A percentile compares a stretch with the other conserved stretches of the same genome.
phyloP scores from a whole-genome alignment of 2,888 invertebrate species.

The Neoscelio sp. region DNA sequence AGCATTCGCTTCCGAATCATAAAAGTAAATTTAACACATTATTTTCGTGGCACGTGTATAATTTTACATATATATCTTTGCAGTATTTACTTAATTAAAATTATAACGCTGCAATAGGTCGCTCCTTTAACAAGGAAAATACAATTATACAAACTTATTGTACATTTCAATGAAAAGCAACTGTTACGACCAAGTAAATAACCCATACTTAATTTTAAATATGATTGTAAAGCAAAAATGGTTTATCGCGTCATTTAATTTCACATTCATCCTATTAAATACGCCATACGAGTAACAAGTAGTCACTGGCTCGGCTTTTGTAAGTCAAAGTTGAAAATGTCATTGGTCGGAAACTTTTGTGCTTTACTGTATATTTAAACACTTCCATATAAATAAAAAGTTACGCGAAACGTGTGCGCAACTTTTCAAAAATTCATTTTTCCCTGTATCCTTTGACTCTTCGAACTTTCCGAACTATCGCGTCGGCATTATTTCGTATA shows the following conservation, averaged over 20 bases:
- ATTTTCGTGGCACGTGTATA: too few species aligned
- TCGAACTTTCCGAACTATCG: slow-evolving; percentile 12
- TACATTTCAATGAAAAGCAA: too few species aligned
- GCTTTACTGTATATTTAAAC: slow-evolving; percentile 16
- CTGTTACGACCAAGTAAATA: too few species aligned
- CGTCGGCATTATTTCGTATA: not conserved
- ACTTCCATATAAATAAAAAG: slow-evolving; percentile 27
- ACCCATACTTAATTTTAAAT: too few species aligned
- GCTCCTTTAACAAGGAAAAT: too few species aligned
- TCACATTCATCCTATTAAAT: slow-evolving; percentile 25
- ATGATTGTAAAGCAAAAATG: too few species aligned
- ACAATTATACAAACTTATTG: too few species aligned
- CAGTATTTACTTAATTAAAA: too few species aligned
- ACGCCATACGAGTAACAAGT: not conserved
- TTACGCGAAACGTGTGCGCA: slow-evolving; percentile 10
- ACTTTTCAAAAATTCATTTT: slow-evolving; percentile 29
- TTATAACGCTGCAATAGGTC: too few species aligned
- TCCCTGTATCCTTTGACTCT: slow-evolving; percentile 8
- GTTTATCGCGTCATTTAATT: slow-evolving; percentile 11
- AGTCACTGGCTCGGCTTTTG: not conserved
- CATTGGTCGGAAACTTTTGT: slow-evolving; percentile 22
- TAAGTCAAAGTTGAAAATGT: slow-evolving; percentile 26
- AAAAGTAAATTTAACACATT: too few species aligned
- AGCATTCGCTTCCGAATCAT: too few species aligned
- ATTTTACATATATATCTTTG: too few species aligned